Evolutionary conservation across 2,113 vertebrate genomes (phyloP).

Genomic region (Caracal caracal): DNA sequence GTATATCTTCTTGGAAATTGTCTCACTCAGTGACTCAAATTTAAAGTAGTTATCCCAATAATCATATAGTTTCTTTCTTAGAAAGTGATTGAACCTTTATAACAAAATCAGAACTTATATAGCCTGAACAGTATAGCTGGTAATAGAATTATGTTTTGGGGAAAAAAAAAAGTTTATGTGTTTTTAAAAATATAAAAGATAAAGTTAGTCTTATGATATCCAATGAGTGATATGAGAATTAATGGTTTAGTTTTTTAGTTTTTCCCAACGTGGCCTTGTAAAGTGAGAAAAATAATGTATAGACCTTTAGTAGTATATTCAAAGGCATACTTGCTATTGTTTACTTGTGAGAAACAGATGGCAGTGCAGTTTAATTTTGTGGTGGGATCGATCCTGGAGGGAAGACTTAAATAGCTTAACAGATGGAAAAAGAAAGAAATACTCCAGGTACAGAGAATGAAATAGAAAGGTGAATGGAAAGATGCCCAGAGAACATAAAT

Average conservation of each 20-base stretch:
- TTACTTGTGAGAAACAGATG: slow-evolving; percentile 47
- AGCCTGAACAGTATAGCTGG: neutral
- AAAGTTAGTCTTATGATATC: neutral
- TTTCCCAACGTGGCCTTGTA: neutral
- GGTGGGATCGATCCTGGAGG: neutral
- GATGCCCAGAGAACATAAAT: neutral
- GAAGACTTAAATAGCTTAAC: neutral
- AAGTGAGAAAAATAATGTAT: neutral
- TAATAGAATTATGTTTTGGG: neutral
- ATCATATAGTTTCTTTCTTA: neutral
- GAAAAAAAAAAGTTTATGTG: neutral
- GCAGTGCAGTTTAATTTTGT: neutral
- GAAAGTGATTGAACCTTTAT: neutral
- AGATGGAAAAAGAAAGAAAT: slow-evolving; percentile 22
- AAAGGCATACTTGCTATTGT: neutral
- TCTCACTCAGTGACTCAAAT: slow-evolving; percentile 43
- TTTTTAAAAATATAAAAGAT: neutral
- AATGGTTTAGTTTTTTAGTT: neutral
- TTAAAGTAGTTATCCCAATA: neutral
- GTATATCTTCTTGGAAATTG: slow-evolving; percentile 34
- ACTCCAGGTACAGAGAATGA: neutral
- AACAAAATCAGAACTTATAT: neutral
- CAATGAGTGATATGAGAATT: neutral
- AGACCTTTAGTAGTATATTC: neutral
- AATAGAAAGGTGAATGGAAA: slow-evolving; percentile 28